Percentiles rank a stretch among this genome's conserved stretches.
These are phyloP conservation scores for Bombus terrestris DNA, from an alignment of 1,140 invertebrate genomes.

Conservation along the genomic window DNA sequence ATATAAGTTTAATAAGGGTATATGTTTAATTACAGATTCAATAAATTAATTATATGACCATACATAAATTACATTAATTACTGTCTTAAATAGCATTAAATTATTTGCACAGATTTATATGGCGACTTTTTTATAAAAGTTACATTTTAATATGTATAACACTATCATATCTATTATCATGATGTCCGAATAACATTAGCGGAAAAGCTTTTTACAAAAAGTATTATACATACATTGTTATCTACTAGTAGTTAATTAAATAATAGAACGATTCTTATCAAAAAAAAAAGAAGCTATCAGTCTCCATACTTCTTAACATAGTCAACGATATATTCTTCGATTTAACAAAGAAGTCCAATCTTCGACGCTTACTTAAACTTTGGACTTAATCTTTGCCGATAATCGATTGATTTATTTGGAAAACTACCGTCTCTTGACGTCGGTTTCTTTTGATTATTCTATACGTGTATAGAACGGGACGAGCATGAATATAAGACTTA, in stretches of 20 bases:
- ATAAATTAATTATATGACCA: constrained; percentile 67
- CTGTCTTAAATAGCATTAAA: constrained; percentile 55
- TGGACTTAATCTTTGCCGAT: neutral
- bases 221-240: no score
- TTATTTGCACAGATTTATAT: constrained; percentile 61
- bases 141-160: no score
- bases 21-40: constrained; percentile 59
- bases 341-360: neutral
- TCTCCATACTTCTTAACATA: constrained; percentile 46
- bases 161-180: no score
- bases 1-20: neutral
- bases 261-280: no score
- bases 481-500: constrained; percentile 41
- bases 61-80: constrained; percentile 56
- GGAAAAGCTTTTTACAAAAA: no score
- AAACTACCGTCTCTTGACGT: neutral
- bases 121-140: constrained; percentile 31
- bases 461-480: neutral
- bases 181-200: no score
- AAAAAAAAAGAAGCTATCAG: constrained; percentile 32
- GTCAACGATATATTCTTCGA: neutral
- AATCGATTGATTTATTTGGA: constrained; percentile 21
- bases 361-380: neutral
- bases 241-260: neutral
- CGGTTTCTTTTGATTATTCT: constrained; percentile 15